Evolutionary conservation across 2,888 invertebrate genomes (phyloP).

Genomic region (Epistrophe grossulariae): DNA sequence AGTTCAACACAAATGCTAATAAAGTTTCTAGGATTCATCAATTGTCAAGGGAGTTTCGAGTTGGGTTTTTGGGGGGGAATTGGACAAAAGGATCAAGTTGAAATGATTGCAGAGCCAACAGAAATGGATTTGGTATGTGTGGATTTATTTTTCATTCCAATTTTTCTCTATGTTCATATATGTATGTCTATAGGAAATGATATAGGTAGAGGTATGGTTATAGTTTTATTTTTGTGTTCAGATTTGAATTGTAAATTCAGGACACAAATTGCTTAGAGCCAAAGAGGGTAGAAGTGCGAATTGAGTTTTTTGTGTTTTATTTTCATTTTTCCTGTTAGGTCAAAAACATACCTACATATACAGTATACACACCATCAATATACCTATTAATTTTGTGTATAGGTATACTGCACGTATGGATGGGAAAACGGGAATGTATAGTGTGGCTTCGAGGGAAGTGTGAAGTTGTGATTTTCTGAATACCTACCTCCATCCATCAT

Average conservation of each 20-base stretch:
- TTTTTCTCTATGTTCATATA: neutral
- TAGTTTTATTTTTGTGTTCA: slow-evolving; percentile 20
- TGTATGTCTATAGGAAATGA: neutral
- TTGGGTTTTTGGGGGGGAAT: slow-evolving; percentile 32
- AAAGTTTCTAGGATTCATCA: slow-evolving; percentile 76
- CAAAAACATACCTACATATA: slow-evolving; percentile 4
- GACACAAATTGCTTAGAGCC: slow-evolving; percentile 49
- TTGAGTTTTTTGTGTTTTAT: slow-evolving; percentile 36
- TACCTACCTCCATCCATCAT: slow-evolving; percentile 13
- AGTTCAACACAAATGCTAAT: slow-evolving; percentile 71
- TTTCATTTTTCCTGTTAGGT: slow-evolving; percentile 31
- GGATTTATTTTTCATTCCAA: slow-evolving; percentile 49
- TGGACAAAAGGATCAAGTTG: slow-evolving; percentile 66
- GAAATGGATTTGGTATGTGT: slow-evolving; percentile 69
- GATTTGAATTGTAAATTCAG: slow-evolving; percentile 72
- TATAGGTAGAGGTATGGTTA: neutral
- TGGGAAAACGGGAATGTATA: neutral
- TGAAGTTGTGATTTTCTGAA: slow-evolving; percentile 71
- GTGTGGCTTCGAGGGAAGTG: slow-evolving; percentile 34
- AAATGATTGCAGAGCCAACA: slow-evolving; percentile 73
- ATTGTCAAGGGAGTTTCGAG: slow-evolving; percentile 67
- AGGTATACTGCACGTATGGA: neutral
- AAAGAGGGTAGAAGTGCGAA: slow-evolving; percentile 63
- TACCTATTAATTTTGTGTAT: slow-evolving; percentile 37
- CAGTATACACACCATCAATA: neutral